Evolutionary conservation across 2,888 invertebrate genomes (phyloP).

Genomic region (Athalia cordata): DNA sequence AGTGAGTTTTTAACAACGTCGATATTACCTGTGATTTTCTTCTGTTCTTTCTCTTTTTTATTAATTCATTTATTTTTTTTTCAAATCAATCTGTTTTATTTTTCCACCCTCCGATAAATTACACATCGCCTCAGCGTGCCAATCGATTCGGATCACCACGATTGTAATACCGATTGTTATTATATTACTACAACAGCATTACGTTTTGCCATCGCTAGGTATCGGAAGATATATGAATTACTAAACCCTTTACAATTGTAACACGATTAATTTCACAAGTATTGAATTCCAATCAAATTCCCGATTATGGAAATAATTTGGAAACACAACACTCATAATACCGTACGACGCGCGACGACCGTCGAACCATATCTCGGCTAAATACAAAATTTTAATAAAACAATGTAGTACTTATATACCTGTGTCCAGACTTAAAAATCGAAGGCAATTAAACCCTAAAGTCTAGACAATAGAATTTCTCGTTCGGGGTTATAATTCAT

Average conservation of each 20-base stretch:
- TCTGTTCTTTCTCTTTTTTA: background rate
- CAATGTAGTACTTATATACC: no score
- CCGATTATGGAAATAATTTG: slow-evolving; percentile 3
- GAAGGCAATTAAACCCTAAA: background rate
- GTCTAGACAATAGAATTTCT: slow-evolving; percentile 2
- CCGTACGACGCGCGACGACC: background rate
- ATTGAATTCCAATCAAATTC: slow-evolving; percentile 11
- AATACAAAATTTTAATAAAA: background rate
- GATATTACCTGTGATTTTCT: slow-evolving; percentile 10
- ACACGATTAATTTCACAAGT: slow-evolving; percentile 18
- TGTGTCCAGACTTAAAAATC: no score
- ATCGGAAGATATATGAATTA: slow-evolving; percentile 13
- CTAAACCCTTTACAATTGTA: background rate
- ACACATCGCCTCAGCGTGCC: slow-evolving; percentile 1
- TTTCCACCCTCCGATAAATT: background rate
- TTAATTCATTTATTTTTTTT: no score
- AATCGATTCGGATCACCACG: background rate
- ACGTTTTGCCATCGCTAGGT: background rate
- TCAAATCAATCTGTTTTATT: no score
- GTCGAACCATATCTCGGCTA: background rate
- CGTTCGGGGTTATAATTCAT: background rate
- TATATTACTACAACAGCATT: background rate
- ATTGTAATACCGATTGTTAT: slow-evolving; percentile 16
- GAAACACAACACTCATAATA: background rate
- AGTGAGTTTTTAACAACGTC: slow-evolving; percentile 9